Evolutionary conservation across 2,113 vertebrate genomes (phyloP), one percentile per base, ranked within the genome.

Genomic region (Eulemur macaco): DNA sequence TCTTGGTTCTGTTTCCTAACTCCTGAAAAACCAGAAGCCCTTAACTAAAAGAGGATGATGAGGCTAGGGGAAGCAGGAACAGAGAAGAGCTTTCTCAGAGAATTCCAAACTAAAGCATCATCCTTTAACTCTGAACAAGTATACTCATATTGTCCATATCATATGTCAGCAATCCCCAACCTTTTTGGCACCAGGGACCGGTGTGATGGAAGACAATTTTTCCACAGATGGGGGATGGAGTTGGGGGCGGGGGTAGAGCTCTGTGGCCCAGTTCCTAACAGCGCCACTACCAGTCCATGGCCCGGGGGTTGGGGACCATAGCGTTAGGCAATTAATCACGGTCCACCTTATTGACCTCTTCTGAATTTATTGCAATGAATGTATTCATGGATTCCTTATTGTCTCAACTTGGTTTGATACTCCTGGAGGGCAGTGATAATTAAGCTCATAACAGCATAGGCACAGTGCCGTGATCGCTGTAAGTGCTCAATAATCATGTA

Each of bases 1-100:
- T 83, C 81, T 64, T 92, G 64, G 74, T 34, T 39, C 60, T 94
- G 42, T 80, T 68, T 96, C 42, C 76, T 68, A 86, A 93, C 18
- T 78, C 37, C 58, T 13, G 21, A 50, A 39, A 96, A 95, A 84
- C 42, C 23, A 34, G 74, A 95, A 92, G 13, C 50, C 15, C 66
- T 60, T 85, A 69, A 84, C 37, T 56, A 81, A 71, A 85, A 95
- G 31, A 85, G 34, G n/a, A 92, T 23, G 58, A 23, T 34, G 29
- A 77, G 15, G 50, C 39, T 89, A 47, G 14, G 50, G 90, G 68
- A 96, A 93, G 10, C 14, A 85, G 37, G 60, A 94, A 92, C 64
- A 89, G 21, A 60, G 15, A 76, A 89, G 64, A 39, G 14, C 10
- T 71, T 64, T 56, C 78, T 60, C 34, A 78, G 60, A 91, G 27